Evolutionary conservation across 2,888 invertebrate genomes (phyloP), one percentile per base, ranked within the genome.

Genomic region (Calameuta idolon): DNA sequence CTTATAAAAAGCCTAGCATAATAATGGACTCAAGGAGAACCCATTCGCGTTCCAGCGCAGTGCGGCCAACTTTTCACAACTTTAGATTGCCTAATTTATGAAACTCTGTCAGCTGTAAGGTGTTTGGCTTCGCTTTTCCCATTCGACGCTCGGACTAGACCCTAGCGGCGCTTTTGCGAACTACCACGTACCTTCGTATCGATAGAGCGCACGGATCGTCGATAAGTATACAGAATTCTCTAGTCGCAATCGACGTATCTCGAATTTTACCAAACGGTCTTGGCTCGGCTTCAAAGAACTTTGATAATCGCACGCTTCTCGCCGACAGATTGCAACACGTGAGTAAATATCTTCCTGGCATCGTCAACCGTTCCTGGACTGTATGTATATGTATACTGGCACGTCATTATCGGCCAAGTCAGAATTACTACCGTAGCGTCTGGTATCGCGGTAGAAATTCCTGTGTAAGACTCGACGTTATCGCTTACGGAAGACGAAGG

Each of bases 41-140:
- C 69, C 71, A 23, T 71, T 12, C 31, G 31, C 71, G 71, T 23
- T 34, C 34, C 77, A 71, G 69, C 77, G 75, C 77, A 77, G 76
- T 75, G 78, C 78, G 78, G 78, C 76, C 73, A 76, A 78, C 75
- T 78, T 78, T 76, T 69, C 75, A 34, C 69, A 78, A 78, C 76
- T 78, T 78, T 78, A 75, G 78, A 78, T 78, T 78, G 78, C 76
- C 78, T 78, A 78, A 78, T 78, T 78, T 78, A 78, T 78, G 71
- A 78, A 75, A 78, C 71, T 15, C 73, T 76, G 78, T 78, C 78
- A 75, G 75, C 73, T 68, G 75, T 78, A 74, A 34, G 77, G 75
- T 71, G 76, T 78, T 76, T 37, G 37, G 73, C 75, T 34, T 3
- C 35, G n/a, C 34, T 37, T 74, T 74, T 74, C 15, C 74, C 74